phyloP scores from a whole-genome alignment of 2,888 invertebrate species.

The Sthenelais limicola region DNA sequence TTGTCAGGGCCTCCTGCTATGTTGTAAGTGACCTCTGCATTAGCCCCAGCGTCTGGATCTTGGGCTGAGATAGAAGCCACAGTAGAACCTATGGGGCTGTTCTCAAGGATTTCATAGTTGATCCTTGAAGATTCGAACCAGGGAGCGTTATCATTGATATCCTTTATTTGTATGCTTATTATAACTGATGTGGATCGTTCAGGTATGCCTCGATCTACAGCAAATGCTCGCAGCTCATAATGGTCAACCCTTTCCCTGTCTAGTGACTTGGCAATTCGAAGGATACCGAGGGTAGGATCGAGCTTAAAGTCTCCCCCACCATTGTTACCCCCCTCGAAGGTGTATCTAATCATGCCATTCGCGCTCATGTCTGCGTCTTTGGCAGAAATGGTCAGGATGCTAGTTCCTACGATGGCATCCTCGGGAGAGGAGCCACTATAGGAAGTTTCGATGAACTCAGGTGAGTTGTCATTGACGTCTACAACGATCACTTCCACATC shows the following conservation, averaged over 20 bases:
- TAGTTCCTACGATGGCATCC: slow-evolving; percentile 91
- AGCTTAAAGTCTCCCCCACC: slow-evolving; percentile 94
- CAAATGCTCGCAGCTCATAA: slow-evolving; percentile 89
- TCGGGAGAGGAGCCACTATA: slow-evolving; percentile 91
- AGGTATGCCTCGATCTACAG: slow-evolving; percentile 91
- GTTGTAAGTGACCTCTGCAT: slow-evolving; percentile 94
- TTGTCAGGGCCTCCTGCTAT: slow-evolving; percentile 89
- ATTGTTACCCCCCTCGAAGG: slow-evolving; percentile 67
- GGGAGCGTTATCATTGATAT: slow-evolving; percentile 97
- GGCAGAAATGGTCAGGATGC: slow-evolving; percentile 91
- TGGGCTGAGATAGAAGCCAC: slow-evolving; percentile 92
- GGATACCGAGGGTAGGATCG: slow-evolving; percentile 92
- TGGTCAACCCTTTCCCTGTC: slow-evolving; percentile 91
- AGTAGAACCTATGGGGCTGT: slow-evolving; percentile 95
- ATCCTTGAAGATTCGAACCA: slow-evolving; percentile 90
- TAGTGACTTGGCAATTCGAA: slow-evolving; percentile 89
- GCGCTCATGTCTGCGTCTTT: slow-evolving; percentile 90
- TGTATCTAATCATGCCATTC: slow-evolving; percentile 88
- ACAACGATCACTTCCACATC: slow-evolving; percentile 95
- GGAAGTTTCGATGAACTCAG: slow-evolving; percentile 84
- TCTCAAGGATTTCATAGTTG: slow-evolving; percentile 91
- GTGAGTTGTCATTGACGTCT: slow-evolving; percentile 96
- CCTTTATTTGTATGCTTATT: slow-evolving; percentile 93
- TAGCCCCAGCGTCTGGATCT: slow-evolving; percentile 93
- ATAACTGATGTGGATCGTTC: slow-evolving; percentile 73